Base-by-base conservation (phyloP, 1,140 invertebrate species). In the Brachionus manjavacas region DNA sequence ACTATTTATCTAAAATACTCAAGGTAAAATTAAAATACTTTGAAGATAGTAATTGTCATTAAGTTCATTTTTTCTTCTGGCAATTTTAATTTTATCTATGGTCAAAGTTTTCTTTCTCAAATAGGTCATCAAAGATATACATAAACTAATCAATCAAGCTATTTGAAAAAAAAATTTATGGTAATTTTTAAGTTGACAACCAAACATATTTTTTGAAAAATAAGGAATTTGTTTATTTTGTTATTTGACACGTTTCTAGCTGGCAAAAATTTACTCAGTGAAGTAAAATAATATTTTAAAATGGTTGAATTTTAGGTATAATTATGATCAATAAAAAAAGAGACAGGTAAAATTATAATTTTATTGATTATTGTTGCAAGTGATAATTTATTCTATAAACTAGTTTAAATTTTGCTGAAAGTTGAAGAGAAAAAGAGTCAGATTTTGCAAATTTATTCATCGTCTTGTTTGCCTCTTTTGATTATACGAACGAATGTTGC, bases 391-490 rank as follows among this genome's bases (percentile, higher is more conserved):
- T 41, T 72, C 68, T 72, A 72, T 35, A 20, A 39, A 41, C 68
- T 72, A 72, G 68, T 72, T 72, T 72, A 41, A 41, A 20, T 72
- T 39, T 72, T 72, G n/a, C 68, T 72, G 68, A 72, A 41, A 72
- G 35, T 72, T 72, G 68, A 41, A 72, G 16, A 20, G 23, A 72
- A 43, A 70, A 39, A 72, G 68, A 72, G 68, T 16, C 68, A 72
- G 9, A 31, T 35, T 72, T 39, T 39, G 20, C 12, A 72, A 20
- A 72, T 84, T 79, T 84, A 78, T 78, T 84, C 74, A 64, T 84
- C 84, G 35, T 85, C 84, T 60, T 85, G 60, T 68, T 85, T 85
- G 20, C 84, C 84, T 72, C 84, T 80, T 79, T 85, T 85, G 25
- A 85, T 85, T 25, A 84, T 60, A 23, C 68, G 41, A 25, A 80